These are phyloP conservation scores for Ametastegia equiseti DNA, from an alignment of 2,888 invertebrate genomes.

Conservation along the genomic window DNA sequence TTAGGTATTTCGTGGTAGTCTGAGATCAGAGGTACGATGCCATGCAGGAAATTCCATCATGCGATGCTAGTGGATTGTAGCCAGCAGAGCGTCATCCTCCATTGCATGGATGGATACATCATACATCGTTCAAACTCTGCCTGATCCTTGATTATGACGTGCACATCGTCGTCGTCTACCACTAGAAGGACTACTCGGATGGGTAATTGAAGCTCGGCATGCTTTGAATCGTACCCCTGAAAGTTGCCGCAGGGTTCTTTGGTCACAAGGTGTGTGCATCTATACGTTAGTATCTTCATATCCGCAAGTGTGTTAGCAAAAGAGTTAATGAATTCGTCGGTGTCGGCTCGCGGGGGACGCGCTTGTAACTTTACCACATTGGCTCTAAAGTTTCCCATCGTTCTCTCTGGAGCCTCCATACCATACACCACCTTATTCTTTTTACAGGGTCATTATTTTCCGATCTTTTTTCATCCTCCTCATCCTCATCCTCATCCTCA, in stretches of 20 bases:
- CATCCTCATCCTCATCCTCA: too few species aligned
- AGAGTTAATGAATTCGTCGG: conserved; percentile 40
- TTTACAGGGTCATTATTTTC: conserved; percentile 2
- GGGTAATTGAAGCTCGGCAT: not conserved
- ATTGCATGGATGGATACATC: not conserved
- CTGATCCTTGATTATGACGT: not conserved
- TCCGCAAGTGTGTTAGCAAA: not conserved
- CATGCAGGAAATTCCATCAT: not conserved
- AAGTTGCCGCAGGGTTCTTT: not conserved
- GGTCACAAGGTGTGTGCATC: not conserved
- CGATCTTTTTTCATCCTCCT: not conserved
- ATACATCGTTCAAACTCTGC: not conserved
- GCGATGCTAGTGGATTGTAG: not conserved
- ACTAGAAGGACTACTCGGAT: not conserved
- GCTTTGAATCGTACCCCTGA: not conserved
- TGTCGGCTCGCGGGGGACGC: conserved; percentile 34
- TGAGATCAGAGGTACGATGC: not conserved
- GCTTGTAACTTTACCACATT: conserved; percentile 41
- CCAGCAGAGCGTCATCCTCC: not conserved
- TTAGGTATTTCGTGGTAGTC: not conserved
- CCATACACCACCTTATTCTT: not conserved
- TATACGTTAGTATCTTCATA: not conserved
- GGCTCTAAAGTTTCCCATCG: conserved; percentile 43
- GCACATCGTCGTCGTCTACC: not conserved
- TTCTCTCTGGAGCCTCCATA: not conserved